Percentiles rank a stretch among this genome's conserved stretches.
These are phyloP conservation scores for Rhabdomys dilectus DNA, from an alignment of 2,113 vertebrate genomes.

Conservation along the genomic window DNA sequence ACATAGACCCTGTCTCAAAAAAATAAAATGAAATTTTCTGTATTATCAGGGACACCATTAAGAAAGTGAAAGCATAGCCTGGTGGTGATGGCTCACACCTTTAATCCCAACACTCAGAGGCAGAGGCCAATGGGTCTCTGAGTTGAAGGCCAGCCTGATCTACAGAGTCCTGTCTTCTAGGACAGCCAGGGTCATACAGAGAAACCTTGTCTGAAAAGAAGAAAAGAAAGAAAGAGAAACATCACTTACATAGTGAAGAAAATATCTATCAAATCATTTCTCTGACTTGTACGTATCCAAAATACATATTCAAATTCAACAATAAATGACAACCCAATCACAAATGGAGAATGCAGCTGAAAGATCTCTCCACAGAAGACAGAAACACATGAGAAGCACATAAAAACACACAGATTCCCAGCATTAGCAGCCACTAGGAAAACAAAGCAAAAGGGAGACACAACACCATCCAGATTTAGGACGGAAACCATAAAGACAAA, in stretches of 20 bases:
- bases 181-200: not conserved
- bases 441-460: not conserved
- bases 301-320: not conserved
- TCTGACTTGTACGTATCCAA: not conserved
- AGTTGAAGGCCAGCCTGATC: not conserved
- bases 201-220: not conserved
- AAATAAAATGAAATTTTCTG: not conserved
- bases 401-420: not conserved
- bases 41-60: not conserved
- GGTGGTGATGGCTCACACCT: not conserved
- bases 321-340: not conserved
- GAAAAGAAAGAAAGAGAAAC: not conserved
- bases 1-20: not conserved
- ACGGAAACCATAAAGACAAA: not conserved
- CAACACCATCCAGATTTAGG: not conserved
- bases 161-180: not conserved
- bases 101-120: not conserved
- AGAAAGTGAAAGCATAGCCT: not conserved
- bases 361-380: not conserved
- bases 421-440: not conserved
- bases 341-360: slow-evolving; percentile 11
- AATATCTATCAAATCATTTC: slow-evolving; percentile 14
- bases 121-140: not conserved
- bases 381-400: not conserved
- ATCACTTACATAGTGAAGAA: not conserved